Conservation (phyloP, 2,888 invertebrate species). For the Itoplectis maculator region DNA sequence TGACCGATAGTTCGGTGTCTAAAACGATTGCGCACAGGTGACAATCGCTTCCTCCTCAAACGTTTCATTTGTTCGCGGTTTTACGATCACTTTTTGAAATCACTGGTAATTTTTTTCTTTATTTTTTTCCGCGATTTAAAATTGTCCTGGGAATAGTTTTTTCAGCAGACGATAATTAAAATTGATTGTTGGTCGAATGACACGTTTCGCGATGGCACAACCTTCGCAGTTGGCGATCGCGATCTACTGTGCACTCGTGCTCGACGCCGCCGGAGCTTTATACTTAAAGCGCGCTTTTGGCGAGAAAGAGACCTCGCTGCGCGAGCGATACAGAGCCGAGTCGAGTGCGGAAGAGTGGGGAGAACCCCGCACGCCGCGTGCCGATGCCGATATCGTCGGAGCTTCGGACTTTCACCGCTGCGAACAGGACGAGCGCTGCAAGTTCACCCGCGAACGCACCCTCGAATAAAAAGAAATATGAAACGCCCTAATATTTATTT, state of each 20-base stretch:
- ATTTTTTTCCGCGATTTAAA: background rate
- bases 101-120: background rate
- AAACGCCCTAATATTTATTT: too few species aligned
- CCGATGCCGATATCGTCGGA: constrained; percentile 27
- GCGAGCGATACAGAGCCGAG: constrained; percentile 45
- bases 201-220: constrained; percentile 34
- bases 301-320: constrained; percentile 64
- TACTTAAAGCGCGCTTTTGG: constrained; percentile 77
- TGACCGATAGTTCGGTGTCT: constrained; percentile 71
- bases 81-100: constrained; percentile 18
- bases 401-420: constrained; percentile 37
- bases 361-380: constrained; percentile 33
- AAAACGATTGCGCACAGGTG: constrained; percentile 73
- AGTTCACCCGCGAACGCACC: background rate
- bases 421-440: background rate
- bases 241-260: constrained; percentile 72
- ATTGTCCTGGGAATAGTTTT: background rate
- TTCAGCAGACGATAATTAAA: background rate
- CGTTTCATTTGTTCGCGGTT: constrained; percentile 72
- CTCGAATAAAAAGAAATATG: too few species aligned
- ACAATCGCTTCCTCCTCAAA: constrained; percentile 72
- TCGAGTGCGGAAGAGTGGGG: constrained; percentile 62
- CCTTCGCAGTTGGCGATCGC: constrained; percentile 53
- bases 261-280: constrained; percentile 75
- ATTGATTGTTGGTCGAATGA: background rate